phyloP scores from a whole-genome alignment of 2,888 invertebrate genomes.

The Anaspis maculata region DNA sequence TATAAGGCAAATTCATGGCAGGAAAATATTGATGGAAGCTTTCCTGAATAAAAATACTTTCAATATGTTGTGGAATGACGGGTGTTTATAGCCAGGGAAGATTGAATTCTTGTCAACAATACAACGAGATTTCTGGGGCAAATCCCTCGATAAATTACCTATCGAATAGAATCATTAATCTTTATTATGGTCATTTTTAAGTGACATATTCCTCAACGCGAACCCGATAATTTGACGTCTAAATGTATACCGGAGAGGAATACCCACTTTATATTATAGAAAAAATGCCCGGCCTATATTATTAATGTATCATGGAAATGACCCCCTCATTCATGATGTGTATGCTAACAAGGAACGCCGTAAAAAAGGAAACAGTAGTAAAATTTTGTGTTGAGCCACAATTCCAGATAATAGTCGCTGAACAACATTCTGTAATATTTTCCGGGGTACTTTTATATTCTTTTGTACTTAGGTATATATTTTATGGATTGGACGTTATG shows the following conservation, averaged over 20 bases:
- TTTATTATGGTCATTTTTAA: constrained; percentile 23
- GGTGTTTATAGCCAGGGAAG: constrained; percentile 23
- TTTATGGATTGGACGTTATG: too few relatives aligned
- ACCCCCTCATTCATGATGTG: too few relatives aligned
- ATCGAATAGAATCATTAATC: constrained; percentile 24
- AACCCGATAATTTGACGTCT: constrained; percentile 11
- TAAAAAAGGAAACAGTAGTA: constrained; percentile 9
- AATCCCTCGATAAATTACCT: constrained; percentile 21
- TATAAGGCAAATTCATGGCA: constrained; percentile 25
- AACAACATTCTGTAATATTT: constrained; percentile 4
- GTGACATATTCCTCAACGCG: constrained; percentile 15
- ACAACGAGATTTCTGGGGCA: constrained; percentile 15
- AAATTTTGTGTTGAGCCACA: constrained; percentile 8
- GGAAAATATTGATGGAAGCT: constrained; percentile 29
- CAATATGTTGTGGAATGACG: constrained; percentile 27
- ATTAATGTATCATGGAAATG: constrained; percentile 10
- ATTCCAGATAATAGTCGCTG: constrained; percentile 11
- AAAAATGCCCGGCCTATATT: constrained; percentile 2
- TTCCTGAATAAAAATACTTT: constrained; percentile 23
- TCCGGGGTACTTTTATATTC: constrained; percentile 9
- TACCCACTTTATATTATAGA: constrained; percentile 2
- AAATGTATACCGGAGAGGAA: constrained; percentile 6
- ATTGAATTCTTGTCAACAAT: constrained; percentile 29
- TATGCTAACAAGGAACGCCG: too few relatives aligned
- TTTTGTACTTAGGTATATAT: constrained; percentile 7